These are phyloP conservation scores for Cataglyphis hispanica DNA, from an alignment of 1,140 invertebrate species.

Conservation along the genomic window DNA sequence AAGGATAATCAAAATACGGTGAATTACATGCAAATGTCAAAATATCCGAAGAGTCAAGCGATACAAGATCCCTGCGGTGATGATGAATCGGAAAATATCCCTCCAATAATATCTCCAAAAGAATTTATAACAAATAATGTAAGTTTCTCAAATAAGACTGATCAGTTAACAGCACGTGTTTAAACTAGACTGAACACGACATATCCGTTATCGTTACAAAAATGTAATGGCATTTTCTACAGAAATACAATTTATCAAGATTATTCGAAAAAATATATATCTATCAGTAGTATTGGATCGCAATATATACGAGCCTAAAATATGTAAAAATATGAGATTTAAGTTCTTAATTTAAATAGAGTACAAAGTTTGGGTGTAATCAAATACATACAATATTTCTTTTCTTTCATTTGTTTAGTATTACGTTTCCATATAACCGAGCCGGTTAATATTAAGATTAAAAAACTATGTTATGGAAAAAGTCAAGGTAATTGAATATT, in stretches of 20 bases:
- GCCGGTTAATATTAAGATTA: not conserved
- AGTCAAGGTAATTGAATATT: slow-evolving; percentile 3
- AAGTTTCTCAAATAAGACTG: slow-evolving; percentile 34
- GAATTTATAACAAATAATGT: slow-evolving; percentile 63
- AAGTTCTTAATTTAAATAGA: not conserved
- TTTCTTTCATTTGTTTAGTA: slow-evolving; percentile 51
- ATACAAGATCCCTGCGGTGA: slow-evolving; percentile 34
- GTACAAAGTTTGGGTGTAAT: slow-evolving; percentile 20
- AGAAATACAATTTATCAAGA: slow-evolving; percentile 18
- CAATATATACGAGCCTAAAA: slow-evolving; percentile 42
- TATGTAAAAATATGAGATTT: slow-evolving; percentile 38
- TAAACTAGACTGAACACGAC: not conserved
- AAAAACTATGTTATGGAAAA: not conserved
- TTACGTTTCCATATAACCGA: slow-evolving; percentile 2
- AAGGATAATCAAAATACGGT: not conserved
- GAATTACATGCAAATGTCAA: not conserved
- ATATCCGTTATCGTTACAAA: not conserved
- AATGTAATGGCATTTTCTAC: not conserved
- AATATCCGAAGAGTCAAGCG: not conserved
- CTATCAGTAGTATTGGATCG: slow-evolving; percentile 15
- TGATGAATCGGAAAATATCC: slow-evolving; percentile 47
- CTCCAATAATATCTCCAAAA: slow-evolving; percentile 69
- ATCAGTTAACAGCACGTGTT: slow-evolving; percentile 8
- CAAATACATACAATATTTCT: not conserved
- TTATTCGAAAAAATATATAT: slow-evolving; percentile 24